Base-by-base conservation (phyloP, 2,888 invertebrate genomes). In the Pachycephus smyrnensis region DNA sequence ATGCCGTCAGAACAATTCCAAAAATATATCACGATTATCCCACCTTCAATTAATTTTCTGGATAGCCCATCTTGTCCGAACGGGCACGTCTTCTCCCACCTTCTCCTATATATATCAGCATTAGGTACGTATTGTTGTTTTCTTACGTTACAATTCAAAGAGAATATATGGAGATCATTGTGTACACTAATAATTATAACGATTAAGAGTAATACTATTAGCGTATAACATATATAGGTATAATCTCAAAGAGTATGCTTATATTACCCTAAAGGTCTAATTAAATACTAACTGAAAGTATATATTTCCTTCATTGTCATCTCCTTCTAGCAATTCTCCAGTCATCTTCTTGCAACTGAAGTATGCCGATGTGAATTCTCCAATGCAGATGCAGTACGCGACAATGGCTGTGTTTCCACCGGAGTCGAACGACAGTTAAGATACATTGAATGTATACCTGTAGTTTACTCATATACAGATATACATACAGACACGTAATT, bases 281-380 rank as follows among this genome's bases (percentile, higher is more conserved):
- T 84, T 88, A 88, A 88, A 86, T 87, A 88, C 83, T 87, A 84
- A 86, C 86, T 86, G 86, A 88, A 88, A 86, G 83, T 87, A 88
- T 69, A 84, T 71, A 30, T 31, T 31, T 31, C 75, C 33, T 74
- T 74, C 1, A n/a, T 74, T 74, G 3, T 73, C 15, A 4, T 55
- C 55, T 9, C 9, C 23, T 55, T 23, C 55, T 55, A 55, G 6
- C 55, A 40, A 40, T 15, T 40, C 6, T 40, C 1, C 40, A 40
- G 40, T 40, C 23, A 23, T 55, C 9, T 36, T 36, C 12, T 9
- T 9, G 55, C 2, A 2, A 23, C 55, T 9, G 55, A 15, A 55
- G 23, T 55, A 55, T n/a, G n/a, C 55, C 55, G 23, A 55, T 55
- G 55, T 23, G 55, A 55, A 55, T 55, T 55, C 23, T 2, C 23